A percentile compares a stretch with the other conserved stretches of the same genome.
Evolutionary conservation across 1,140 invertebrate species (phyloP).

Genomic region (Yoshiicerus persimilis): DNA sequence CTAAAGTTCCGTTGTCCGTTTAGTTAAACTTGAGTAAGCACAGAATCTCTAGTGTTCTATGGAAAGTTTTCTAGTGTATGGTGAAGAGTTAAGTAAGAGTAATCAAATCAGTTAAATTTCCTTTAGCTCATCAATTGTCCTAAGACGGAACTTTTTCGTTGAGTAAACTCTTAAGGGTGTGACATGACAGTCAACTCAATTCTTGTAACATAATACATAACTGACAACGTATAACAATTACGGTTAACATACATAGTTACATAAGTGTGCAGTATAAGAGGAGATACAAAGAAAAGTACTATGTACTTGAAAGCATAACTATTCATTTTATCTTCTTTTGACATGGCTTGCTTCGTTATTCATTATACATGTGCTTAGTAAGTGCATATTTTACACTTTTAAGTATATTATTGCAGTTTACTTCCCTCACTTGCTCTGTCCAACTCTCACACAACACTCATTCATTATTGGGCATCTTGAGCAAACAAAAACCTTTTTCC

Average conservation of each 20-base stretch:
- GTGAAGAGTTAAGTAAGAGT: background rate
- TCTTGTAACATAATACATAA: background rate
- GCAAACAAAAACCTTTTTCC: background rate
- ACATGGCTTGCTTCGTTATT: background rate
- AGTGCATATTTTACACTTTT: background rate
- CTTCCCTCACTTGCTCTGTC: background rate
- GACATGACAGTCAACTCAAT: background rate
- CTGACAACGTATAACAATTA: background rate
- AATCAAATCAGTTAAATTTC: background rate
- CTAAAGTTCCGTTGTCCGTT: conserved; percentile 6
- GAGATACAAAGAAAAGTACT: background rate
- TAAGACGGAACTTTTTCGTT: background rate
- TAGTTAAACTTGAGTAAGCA: background rate
- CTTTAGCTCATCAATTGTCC: conserved; percentile 12
- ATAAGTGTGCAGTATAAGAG: background rate
- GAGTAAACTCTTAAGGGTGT: conserved; percentile 11
- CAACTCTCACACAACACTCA: background rate
- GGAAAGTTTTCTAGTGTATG: background rate
- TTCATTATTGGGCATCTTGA: background rate
- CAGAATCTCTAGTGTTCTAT: background rate
- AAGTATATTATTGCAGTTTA: background rate
- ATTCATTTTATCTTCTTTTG: too few relatives aligned
- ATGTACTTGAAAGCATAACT: too few relatives aligned
- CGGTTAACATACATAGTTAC: background rate
- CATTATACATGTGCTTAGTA: background rate